These are phyloP conservation scores for Spizaetus ornatus DNA, from an alignment of 2,113 vertebrate genomes.

Conservation along the genomic window DNA sequence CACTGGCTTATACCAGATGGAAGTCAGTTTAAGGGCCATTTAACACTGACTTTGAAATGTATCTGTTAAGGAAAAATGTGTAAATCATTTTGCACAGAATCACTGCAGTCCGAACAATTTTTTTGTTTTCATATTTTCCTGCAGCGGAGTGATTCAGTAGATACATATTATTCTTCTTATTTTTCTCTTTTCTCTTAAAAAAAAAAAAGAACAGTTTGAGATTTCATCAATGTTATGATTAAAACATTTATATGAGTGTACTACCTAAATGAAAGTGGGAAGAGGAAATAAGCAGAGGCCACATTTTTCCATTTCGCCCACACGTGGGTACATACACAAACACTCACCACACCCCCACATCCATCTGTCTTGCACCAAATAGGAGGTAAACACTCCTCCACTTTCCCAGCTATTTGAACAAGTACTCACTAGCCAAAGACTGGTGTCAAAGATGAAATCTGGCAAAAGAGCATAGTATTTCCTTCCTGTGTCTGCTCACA, in stretches of 20 bases:
- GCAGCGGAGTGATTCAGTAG: background rate
- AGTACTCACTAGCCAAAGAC: background rate
- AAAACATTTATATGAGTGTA: background rate
- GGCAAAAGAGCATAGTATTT: background rate
- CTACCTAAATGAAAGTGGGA: background rate
- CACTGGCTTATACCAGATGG: background rate
- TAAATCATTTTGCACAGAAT: background rate
- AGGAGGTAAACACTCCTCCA: constrained; percentile 6
- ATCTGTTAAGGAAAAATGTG: background rate
- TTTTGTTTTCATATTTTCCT: background rate
- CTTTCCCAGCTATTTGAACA: background rate
- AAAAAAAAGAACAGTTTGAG: background rate
- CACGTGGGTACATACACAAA: background rate
- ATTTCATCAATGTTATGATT: background rate
- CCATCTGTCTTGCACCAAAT: background rate
- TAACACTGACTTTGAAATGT: background rate
- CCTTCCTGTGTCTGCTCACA: background rate
- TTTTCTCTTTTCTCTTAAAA: background rate
- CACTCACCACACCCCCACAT: background rate
- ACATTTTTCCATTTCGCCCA: background rate
- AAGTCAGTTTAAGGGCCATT: background rate
- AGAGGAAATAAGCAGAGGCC: constrained; percentile 4
- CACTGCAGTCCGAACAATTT: background rate
- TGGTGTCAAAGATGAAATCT: background rate
- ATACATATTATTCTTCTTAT: background rate